These are phyloP conservation scores for Synergus japonicus DNA, from an alignment of 2,888 invertebrate genomes.

Conservation along the genomic window DNA sequence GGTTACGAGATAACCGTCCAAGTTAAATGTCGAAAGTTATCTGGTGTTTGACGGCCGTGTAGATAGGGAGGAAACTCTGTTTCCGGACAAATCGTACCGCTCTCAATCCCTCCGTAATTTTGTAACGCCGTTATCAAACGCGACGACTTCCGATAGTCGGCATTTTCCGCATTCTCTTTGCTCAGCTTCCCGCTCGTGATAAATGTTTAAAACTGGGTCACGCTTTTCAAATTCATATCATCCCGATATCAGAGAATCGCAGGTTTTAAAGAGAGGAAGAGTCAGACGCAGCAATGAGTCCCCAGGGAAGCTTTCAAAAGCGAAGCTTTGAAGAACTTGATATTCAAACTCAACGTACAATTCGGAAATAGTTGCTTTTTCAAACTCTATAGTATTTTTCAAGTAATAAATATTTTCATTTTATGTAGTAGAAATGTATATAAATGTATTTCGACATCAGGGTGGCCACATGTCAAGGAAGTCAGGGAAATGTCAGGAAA, in stretches of 20 bases:
- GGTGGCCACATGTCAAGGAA: too few relatives aligned
- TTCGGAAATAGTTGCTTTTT: slow-evolving; percentile 15
- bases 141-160: slow-evolving; percentile 7
- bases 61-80: slow-evolving; percentile 26
- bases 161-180: neutral
- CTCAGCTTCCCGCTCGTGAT: neutral
- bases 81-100: slow-evolving; percentile 35
- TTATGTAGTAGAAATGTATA: too few relatives aligned
- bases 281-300: slow-evolving; percentile 23
- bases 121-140: slow-evolving; percentile 29
- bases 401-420: neutral
- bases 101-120: slow-evolving; percentile 36
- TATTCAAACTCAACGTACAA: slow-evolving; percentile 15
- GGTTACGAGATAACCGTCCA: slow-evolving; percentile 20
- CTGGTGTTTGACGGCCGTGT: slow-evolving; percentile 15
- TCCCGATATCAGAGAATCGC: slow-evolving; percentile 25
- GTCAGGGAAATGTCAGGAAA: too few relatives aligned
- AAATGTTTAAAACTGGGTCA: slow-evolving; percentile 22
- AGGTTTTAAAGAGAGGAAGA: slow-evolving; percentile 24
- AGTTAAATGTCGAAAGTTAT: slow-evolving; percentile 37
- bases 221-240: slow-evolving; percentile 2
- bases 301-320: slow-evolving; percentile 24
- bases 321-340: slow-evolving; percentile 24
- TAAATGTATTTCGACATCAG: too few relatives aligned
- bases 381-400: neutral